A percentile compares a stretch with the other conserved stretches of the same genome.
Conservation (phyloP, 1,140 invertebrate species). For the Dolichoris vasculosae region DNA sequence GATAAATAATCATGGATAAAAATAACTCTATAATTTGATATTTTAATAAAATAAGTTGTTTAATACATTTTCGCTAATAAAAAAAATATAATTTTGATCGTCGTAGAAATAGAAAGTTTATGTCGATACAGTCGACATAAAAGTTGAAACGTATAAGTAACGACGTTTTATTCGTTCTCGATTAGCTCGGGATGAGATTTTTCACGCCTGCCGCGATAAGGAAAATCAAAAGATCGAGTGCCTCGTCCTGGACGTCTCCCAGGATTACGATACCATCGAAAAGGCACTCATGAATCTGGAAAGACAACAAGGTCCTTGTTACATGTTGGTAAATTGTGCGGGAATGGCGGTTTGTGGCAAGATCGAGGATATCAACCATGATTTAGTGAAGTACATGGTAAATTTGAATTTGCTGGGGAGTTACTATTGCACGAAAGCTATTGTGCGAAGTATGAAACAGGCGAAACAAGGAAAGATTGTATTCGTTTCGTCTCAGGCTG, state of each 20-base stretch:
- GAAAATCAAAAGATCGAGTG: constrained; percentile 81
- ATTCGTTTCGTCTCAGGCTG: constrained; percentile 92
- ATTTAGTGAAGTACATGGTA: constrained; percentile 83
- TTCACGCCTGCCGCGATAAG: constrained; percentile 54
- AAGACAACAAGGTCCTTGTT: constrained; percentile 83
- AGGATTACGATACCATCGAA: constrained; percentile 77
- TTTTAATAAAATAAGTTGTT: no score
- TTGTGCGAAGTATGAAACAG: constrained; percentile 82
- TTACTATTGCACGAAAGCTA: constrained; percentile 81
- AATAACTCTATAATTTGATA: no score
- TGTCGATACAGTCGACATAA: neutral
- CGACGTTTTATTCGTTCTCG: neutral
- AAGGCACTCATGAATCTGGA: constrained; percentile 79
- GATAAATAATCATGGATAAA: no score
- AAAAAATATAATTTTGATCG: no score
- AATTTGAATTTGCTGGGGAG: constrained; percentile 84
- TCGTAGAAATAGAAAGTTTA: neutral
- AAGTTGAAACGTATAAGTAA: neutral
- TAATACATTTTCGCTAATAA: no score
- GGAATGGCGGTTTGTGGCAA: constrained; percentile 86
- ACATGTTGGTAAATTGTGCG: constrained; percentile 94
- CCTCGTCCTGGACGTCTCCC: constrained; percentile 84
- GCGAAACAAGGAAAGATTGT: constrained; percentile 85
- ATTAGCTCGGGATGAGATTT: constrained; percentile 70
- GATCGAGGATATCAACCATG: constrained; percentile 86